These are phyloP conservation scores for Ceratitis capitata DNA, from an alignment of 1,140 invertebrate species.

Conservation along the genomic window DNA sequence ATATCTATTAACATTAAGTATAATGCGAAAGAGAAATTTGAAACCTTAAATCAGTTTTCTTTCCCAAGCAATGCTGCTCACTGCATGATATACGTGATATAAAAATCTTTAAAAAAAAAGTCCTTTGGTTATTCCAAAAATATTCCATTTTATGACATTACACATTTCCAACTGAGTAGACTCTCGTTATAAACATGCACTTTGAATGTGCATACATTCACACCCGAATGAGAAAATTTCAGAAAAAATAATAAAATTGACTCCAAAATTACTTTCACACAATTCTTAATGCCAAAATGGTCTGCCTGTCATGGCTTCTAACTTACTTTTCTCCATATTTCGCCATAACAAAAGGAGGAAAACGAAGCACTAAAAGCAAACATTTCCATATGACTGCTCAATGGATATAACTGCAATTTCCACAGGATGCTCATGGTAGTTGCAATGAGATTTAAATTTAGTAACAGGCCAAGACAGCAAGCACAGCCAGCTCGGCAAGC, in stretches of 20 bases:
- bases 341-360: background rate
- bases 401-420: background rate
- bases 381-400: background rate
- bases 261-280: background rate
- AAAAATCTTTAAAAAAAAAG: no score
- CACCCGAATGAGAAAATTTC: background rate
- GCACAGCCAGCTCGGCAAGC: no score
- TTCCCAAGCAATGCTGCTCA: no score
- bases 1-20: no score
- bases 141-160: background rate
- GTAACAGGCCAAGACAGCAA: background rate
- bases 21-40: no score
- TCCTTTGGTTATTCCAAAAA: background rate
- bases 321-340: constrained; percentile 4
- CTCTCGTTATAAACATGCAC: background rate
- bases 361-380: background rate
- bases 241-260: background rate
- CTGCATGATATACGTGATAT: no score
- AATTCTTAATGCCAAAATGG: background rate
- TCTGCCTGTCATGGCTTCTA: background rate
- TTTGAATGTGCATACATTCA: background rate
- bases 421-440: background rate
- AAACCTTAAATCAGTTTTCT: no score
- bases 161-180: background rate
- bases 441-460: constrained; percentile 18